Evolutionary conservation across 2,113 vertebrate genomes (phyloP), one percentile per base, ranked within the genome.

Genomic region (Cnemophilus loriae): DNA sequence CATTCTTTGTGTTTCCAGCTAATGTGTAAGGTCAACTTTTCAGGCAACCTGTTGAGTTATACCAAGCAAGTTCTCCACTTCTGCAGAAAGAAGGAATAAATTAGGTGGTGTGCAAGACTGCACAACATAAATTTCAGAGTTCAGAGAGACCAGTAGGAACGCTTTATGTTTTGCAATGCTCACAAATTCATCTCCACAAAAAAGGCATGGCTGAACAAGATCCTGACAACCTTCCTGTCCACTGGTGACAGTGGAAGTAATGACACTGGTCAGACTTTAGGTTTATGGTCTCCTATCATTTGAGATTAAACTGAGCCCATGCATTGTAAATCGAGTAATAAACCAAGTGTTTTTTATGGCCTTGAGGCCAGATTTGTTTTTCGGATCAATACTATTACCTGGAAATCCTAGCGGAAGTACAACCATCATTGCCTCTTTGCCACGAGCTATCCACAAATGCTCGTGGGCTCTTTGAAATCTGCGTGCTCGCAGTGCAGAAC

Each of bases 401-500:
- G 22, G 32, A 68, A 92, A 70, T 53, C 37, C 33, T 81, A 55
- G 24, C 56, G 84, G 20, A 67, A 57, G 6, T 56, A 33, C 6
- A 22, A 2, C 28, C 12, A 22, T 23, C 22, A 6, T 5, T 44
- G 13, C 27, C 64, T 75, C 26, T 79, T 73, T 76, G 53, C 37
- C 33, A 16, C 0, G 1, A 52, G 27, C 19, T 39, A 12, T 6
- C 42, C 32, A 11, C 2, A 3, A 15, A 39, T 5, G 39, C 37
- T 44, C 30, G 24, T 44, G 49, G 41, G 15, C 20, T 85, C 12
- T 67, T 60, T 74, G 41, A 79, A 85, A 60, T n/a, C 44, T 37
- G 13, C 1, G 1, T 23, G 23, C 20, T 71, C 1, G 1, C 21
- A 32, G 16, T 11, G 37, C 44, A 82, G 65, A 65, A 84, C 12